These are phyloP conservation scores for Caenorhabditis parvicauda DNA, from an alignment of 2,888 invertebrate genomes.

Conservation along the genomic window DNA sequence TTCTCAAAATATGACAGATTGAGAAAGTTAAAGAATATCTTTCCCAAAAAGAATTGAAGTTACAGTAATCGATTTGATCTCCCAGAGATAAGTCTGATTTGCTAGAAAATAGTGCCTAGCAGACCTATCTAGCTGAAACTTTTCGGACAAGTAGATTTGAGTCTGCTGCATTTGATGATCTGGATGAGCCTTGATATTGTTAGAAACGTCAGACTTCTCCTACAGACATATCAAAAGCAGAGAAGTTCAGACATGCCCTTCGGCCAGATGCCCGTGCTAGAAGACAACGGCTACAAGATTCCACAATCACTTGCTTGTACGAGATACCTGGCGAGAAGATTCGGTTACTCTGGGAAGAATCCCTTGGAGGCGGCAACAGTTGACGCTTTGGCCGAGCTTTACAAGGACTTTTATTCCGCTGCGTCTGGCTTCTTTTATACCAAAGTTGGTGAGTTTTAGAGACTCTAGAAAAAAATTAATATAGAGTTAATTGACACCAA, in stretches of 20 bases:
- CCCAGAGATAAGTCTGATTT: neutral
- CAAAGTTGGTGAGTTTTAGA: conserved; percentile 12
- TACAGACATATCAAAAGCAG: too few relatives aligned
- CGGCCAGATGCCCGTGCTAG: conserved; percentile 22
- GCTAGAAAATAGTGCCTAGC: neutral
- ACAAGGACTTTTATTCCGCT: conserved; percentile 26
- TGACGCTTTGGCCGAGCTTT: conserved; percentile 25
- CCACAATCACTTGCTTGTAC: conserved; percentile 23
- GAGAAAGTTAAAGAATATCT: too few relatives aligned
- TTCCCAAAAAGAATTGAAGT: too few relatives aligned
- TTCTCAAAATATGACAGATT: too few relatives aligned
- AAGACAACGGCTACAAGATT: conserved; percentile 12
- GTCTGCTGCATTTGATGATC: too few relatives aligned
- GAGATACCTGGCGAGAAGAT: conserved; percentile 29
- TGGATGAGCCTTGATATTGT: too few relatives aligned
- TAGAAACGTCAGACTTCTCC: too few relatives aligned
- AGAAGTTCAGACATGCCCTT: conserved; percentile 9
- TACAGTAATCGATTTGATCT: too few relatives aligned
- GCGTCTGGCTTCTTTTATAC: conserved; percentile 20
- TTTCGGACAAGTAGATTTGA: neutral
- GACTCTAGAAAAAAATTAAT: too few relatives aligned
- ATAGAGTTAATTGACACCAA: too few relatives aligned
- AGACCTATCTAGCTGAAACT: neutral
- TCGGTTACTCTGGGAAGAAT: conserved; percentile 30
- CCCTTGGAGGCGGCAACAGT: conserved; percentile 18